A percentile compares a stretch with the other conserved stretches of the same genome.
These are phyloP conservation scores for Tauraco erythrolophus DNA, from an alignment of 2,113 vertebrate species.

Conservation along the genomic window DNA sequence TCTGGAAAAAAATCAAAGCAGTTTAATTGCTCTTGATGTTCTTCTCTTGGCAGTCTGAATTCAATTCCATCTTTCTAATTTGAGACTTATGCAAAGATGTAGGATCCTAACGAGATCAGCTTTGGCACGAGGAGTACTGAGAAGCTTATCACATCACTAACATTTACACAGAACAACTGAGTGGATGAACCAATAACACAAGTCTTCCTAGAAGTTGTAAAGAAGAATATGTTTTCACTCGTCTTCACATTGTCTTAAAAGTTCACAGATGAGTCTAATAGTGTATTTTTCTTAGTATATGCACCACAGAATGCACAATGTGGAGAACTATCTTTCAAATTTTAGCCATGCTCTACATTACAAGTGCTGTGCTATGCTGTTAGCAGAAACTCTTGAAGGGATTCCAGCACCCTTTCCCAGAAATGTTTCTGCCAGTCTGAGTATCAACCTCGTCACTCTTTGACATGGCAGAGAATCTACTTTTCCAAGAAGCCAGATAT, in stretches of 20 bases:
- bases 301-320: neutral
- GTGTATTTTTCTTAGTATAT: neutral
- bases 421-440: neutral
- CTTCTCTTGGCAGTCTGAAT: neutral
- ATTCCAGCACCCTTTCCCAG: neutral
- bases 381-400: neutral
- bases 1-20: neutral
- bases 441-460: neutral
- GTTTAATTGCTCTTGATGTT: neutral
- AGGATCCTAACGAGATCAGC: neutral
- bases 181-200: neutral
- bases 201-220: neutral
- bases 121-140: neutral
- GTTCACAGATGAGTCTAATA: neutral
- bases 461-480: neutral
- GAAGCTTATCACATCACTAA: neutral
- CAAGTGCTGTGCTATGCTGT: neutral
- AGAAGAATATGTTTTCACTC: neutral
- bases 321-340: neutral
- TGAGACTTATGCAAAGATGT: neutral
- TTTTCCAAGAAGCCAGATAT: neutral
- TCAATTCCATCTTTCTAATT: neutral
- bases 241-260: neutral
- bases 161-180: neutral
- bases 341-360: neutral